Evolutionary conservation across 2,888 invertebrate species (phyloP), one percentile per base, ranked within the genome.

Genomic region (Drosophila mimetica): DNA sequence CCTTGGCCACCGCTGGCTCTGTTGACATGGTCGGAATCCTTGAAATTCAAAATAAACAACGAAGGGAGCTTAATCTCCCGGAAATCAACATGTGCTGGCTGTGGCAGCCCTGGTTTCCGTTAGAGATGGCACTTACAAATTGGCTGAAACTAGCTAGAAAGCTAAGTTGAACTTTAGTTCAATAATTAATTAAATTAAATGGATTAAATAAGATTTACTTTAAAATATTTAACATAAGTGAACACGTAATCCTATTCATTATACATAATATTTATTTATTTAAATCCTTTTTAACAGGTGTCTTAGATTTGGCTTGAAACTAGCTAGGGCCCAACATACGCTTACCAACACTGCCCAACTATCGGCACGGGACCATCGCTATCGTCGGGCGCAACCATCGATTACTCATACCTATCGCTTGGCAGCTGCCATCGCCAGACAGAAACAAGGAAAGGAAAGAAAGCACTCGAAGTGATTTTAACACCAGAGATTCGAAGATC

Each of bases 1-100:
- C 94, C 54, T 95, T 93, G 0, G 95, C 95, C 34, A 93, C 91
- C 75, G 93, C 93, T 0, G 91, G 91, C 60, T 90, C 91, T 8
- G 61, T 25, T 2, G 90, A 87, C 91, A 90, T 91, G 3, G 30
- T 44, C 13, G 8, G 14, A 39, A 48, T 18, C 37, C 50, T 18
- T 28, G 2, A 36, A 71, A 51, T 53, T 51, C 57, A 60, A 64
- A 55, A 41, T 41, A 67, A 41, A 53, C 25, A 25, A 28, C 37
- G 39, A 25, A 39, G 25, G 37, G 39, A 30, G 13, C 14, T 9
- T 16, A 16, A n/a, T 41, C n/a, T n/a, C n/a, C 13, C 8, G n/a
- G 3, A 11, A 13, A 28, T 20, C 28, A 36, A 64, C 64, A 63
- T 51, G 64, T 64, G 64, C 37, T 13, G 30, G 16, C 22, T 6